Percentiles rank a stretch among this genome's conserved stretches.
Evolutionary conservation across 2,797 vertebrate genomes (phyloP).

Genomic region (Strix occidentalis): DNA sequence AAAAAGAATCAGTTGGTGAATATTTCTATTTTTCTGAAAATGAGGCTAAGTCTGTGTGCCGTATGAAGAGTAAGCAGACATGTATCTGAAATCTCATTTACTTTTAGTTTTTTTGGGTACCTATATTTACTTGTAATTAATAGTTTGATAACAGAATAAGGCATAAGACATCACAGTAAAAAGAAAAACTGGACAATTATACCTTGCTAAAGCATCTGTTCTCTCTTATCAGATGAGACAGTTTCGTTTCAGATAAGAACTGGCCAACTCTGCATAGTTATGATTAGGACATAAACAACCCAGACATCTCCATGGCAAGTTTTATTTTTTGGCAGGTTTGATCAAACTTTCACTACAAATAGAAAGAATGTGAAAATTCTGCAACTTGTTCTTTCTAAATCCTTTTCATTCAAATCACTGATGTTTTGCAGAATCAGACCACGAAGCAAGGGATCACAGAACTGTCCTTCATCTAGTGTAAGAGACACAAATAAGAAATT

Average conservation of each 20-base stretch:
- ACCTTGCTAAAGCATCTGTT: neutral
- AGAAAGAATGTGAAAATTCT: neutral
- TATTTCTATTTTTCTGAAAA: neutral
- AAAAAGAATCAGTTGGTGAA: rapidly evolving
- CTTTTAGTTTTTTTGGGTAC: neutral
- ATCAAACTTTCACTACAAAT: neutral
- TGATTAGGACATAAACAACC: neutral
- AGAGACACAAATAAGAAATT: neutral
- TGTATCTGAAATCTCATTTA: neutral
- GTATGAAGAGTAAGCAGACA: neutral
- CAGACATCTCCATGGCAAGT: neutral
- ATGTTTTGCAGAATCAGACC: neutral
- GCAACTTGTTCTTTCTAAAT: neutral
- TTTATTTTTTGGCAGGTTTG: neutral
- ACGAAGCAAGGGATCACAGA: neutral
- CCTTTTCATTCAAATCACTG: neutral
- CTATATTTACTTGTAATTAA: neutral
- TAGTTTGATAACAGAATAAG: neutral
- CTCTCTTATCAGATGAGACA: neutral
- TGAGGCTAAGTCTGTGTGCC: neutral
- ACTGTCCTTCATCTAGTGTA: neutral
- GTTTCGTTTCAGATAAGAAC: neutral
- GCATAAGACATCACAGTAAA: neutral
- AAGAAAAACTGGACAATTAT: neutral
- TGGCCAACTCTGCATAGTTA: neutral